Evolutionary conservation across 64 coral and sea anemone species (phyloP), one percentile per base, ranked within the genome.

Genomic region (Stichodactyla mertensii): DNA sequence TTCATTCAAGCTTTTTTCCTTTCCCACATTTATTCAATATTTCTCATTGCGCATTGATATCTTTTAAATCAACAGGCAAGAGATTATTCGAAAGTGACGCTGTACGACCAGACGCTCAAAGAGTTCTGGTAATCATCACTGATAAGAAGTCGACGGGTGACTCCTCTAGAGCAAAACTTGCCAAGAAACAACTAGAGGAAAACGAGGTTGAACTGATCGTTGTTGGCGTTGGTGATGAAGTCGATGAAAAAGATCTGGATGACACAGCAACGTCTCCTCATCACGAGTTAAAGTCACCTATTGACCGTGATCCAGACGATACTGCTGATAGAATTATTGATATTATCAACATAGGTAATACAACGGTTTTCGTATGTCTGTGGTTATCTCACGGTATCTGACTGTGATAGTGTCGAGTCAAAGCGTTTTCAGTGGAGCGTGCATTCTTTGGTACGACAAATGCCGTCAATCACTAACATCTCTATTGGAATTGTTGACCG

Each of bases 121-220:
- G 85, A 84, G 78, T 95, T 52, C 88, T 95, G 7, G 67, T 95
- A 8, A 23, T 95, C 7, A 89, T 95, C 62, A 89, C 85, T 16
- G 90, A 92, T 60, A 86, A 77, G 54, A 89, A 89, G 56, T 95
- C 94, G 5, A 92, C 84, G 18, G 94, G 94, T 15, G 60, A 89
- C 31, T 82, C 84, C 8, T 77, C 74, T 15, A 45, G 57, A 28
- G 53, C 84, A 14, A 10, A 6, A 6, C 71, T 85, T 23, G 80
- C 85, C 14, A 80, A 86, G 12, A 71, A 51, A 55, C 64, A 92
- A 22, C 20, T 92, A 22, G 86, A 71, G 52, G 66, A 92, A 16
- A 83, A 31, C 27, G 85, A 77, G n/a, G 90, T 92, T 23, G 77
- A 82, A 31, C 69, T 92, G 4, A 86, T 92, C 19, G 71, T 86